Conservation (phyloP, 2,797 vertebrate species). For the Halcyon smyrnensis region DNA sequence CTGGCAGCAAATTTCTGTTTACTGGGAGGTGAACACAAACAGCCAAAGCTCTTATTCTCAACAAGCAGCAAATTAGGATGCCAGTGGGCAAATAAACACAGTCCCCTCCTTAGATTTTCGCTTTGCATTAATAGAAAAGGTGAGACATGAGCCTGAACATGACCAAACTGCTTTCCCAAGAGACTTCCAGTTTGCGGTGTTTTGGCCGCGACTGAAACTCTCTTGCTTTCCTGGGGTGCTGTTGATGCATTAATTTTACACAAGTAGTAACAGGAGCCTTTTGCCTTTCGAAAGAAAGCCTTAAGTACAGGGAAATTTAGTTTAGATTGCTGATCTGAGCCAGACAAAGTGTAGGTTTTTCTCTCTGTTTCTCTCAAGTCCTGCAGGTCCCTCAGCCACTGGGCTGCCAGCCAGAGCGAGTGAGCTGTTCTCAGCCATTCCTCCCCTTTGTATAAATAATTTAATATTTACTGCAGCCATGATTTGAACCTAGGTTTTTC, state of each 20-base stretch:
- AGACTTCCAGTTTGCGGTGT: fast-evolving
- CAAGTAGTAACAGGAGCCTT: neutral
- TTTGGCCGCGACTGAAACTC: neutral
- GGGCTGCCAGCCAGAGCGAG: neutral
- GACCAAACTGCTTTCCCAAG: neutral
- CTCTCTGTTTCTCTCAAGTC: neutral
- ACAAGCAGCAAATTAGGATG: neutral
- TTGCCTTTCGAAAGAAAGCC: neutral
- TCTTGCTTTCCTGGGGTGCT: neutral
- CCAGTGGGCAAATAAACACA: neutral
- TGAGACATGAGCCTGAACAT: neutral
- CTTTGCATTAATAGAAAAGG: neutral
- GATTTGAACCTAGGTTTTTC: neutral
- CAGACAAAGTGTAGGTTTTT: neutral
- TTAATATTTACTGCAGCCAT: neutral
- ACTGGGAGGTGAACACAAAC: neutral
- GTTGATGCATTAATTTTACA: neutral
- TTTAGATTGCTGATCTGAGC: neutral
- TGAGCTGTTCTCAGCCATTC: neutral
- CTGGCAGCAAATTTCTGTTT: neutral
- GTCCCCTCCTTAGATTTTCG: neutral
- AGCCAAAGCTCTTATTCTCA: neutral
- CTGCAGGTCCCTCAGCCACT: neutral
- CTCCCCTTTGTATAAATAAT: neutral
- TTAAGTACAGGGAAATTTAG: neutral